These are phyloP conservation scores for Cristatella mucedo DNA, from an alignment of 2,888 invertebrate species.

Conservation along the genomic window DNA sequence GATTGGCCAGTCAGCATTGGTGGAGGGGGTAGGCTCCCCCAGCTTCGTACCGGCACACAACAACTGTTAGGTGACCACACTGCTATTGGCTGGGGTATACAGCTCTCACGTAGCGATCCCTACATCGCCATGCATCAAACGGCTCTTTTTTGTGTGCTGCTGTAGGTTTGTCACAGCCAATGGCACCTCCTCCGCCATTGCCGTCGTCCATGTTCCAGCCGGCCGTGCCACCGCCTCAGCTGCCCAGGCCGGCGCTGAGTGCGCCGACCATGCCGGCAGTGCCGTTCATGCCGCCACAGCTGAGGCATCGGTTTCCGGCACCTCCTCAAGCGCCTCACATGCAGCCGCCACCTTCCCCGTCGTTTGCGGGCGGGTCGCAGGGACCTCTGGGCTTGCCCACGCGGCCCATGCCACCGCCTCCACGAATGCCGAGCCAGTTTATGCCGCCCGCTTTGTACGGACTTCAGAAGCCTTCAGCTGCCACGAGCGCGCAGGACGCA, in stretches of 20 bases:
- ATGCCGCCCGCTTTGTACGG: background rate
- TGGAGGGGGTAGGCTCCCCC: too few relatives aligned
- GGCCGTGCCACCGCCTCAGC: conserved; percentile 5
- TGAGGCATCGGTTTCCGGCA: conserved; percentile 13
- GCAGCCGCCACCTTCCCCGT: background rate
- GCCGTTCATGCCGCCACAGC: conserved; percentile 9
- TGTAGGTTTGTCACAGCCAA: conserved; percentile 7
- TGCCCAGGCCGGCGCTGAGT: background rate
- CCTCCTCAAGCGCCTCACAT: background rate
- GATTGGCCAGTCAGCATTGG: too few relatives aligned
- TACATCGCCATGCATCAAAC: too few relatives aligned
- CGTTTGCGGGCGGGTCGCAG: too few relatives aligned
- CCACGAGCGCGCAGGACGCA: background rate
- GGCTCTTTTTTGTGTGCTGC: conserved; percentile 10
- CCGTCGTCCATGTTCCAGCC: conserved; percentile 13
- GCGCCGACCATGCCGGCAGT: background rate
- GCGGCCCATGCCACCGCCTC: conserved; percentile 5
- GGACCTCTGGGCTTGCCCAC: too few relatives aligned
- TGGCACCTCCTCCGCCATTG: conserved; percentile 13
- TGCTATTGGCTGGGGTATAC: too few relatives aligned
- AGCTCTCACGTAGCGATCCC: too few relatives aligned
- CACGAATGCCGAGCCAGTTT: background rate
- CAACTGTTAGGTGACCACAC: too few relatives aligned
- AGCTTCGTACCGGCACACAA: too few relatives aligned
- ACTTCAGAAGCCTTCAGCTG: background rate